A percentile compares a stretch with the other conserved stretches of the same genome.
Evolutionary conservation across 1,140 invertebrate genomes (phyloP).

Genomic region (Dinothrombium tinctorium): DNA sequence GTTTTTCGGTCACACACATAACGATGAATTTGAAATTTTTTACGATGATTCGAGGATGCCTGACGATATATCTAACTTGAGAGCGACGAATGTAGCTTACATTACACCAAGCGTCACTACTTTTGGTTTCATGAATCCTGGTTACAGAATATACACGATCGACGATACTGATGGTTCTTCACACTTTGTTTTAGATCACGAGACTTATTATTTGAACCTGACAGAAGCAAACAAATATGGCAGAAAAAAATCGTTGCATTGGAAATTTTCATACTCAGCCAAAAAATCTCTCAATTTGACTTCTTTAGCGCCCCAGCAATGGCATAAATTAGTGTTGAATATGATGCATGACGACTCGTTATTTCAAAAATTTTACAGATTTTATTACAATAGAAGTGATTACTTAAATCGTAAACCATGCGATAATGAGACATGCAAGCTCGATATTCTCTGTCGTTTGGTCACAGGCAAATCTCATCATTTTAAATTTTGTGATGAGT

Average conservation of each 20-base stretch:
- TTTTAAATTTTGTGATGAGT: slow-evolving; percentile 16
- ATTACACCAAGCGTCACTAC: slow-evolving; percentile 24
- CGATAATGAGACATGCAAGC: slow-evolving; percentile 48
- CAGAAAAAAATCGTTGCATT: slow-evolving; percentile 32
- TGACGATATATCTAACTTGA: slow-evolving; percentile 26
- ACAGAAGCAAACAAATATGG: slow-evolving; percentile 49
- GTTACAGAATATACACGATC: slow-evolving; percentile 82
- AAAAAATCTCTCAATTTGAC: slow-evolving; percentile 53
- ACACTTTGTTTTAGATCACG: slow-evolving; percentile 59
- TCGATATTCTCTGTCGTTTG: slow-evolving; percentile 56
- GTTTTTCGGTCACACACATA: slow-evolving; percentile 88
- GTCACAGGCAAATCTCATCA: slow-evolving; percentile 62
- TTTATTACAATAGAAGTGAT: slow-evolving; percentile 17
- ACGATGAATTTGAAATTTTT: slow-evolving; percentile 78
- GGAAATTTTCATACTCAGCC: slow-evolving; percentile 69
- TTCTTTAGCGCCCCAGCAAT: slow-evolving; percentile 51
- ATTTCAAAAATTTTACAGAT: slow-evolving; percentile 74
- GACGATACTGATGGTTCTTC: slow-evolving; percentile 26
- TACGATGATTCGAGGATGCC: slow-evolving; percentile 35
- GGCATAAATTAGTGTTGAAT: slow-evolving; percentile 56
- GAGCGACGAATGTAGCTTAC: slow-evolving; percentile 13
- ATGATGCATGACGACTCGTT: slow-evolving; percentile 55
- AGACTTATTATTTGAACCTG: slow-evolving; percentile 86
- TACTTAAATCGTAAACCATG: slow-evolving; percentile 24
- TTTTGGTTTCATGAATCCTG: slow-evolving; percentile 74